A percentile compares a stretch with the other conserved stretches of the same genome.
phyloP scores from a whole-genome alignment of 1,140 invertebrate genomes.

The Ectropis grisescens region DNA sequence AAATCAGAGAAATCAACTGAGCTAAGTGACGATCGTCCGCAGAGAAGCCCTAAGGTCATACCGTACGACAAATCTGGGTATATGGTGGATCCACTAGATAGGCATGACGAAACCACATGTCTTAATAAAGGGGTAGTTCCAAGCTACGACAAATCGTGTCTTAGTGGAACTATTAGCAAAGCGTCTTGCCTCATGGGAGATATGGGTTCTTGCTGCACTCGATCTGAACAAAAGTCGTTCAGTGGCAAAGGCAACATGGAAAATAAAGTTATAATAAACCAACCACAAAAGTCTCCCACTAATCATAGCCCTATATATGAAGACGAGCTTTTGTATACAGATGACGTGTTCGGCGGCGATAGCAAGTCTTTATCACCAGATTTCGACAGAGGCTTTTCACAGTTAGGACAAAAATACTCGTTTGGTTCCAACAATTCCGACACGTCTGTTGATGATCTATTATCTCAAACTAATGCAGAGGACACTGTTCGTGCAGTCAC shows the following conservation, averaged over 20 bases:
- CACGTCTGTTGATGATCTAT: conserved; percentile 72
- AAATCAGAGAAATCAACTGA: conserved; percentile 44
- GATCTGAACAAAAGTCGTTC: conserved; percentile 54
- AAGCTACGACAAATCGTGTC: conserved; percentile 70
- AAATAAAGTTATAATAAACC: conserved; percentile 70
- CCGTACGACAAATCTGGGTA: conserved; percentile 65
- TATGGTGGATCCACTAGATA: conserved; percentile 64
- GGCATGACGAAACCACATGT: conserved; percentile 48
- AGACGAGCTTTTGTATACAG: conserved; percentile 73
- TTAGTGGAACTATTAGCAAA: conserved; percentile 70
- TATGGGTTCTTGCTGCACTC: conserved; percentile 59
- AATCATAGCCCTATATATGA: conserved; percentile 74
- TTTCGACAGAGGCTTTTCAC: conserved; percentile 62
- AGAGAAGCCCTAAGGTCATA: conserved; percentile 43
- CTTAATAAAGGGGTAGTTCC: conserved; percentile 52
- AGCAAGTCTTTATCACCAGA: conserved; percentile 72
- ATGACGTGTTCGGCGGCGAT: conserved; percentile 75
- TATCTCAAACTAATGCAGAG: conserved; percentile 65
- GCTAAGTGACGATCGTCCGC: conserved; percentile 16
- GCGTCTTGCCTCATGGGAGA: conserved; percentile 68
- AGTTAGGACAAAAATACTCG: conserved; percentile 69
- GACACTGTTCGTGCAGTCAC: conserved; percentile 47
- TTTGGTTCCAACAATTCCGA: conserved; percentile 76
- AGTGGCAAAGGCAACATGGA: conserved; percentile 43
- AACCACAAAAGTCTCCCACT: conserved; percentile 72